phyloP scores from a whole-genome alignment of 1,140 invertebrate genomes.

The Drosophila ogumai region DNA sequence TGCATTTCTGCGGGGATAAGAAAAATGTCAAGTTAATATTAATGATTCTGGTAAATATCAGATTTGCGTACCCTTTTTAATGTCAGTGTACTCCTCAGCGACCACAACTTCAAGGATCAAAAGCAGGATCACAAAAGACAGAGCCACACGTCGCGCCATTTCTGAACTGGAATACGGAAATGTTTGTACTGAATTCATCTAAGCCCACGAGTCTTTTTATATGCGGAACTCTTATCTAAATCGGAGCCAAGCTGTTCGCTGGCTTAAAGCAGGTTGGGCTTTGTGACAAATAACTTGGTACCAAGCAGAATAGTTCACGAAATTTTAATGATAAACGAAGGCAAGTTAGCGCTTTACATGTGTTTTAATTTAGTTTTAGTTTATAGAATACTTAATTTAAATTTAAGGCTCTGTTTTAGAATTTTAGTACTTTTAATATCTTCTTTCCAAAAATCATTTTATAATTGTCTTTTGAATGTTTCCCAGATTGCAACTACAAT shows the following conservation, averaged over 20 bases:
- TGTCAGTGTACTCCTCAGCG: fast-evolving
- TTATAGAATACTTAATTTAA: no score
- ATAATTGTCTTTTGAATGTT: no score
- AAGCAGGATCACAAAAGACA: neutral
- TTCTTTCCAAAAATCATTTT: no score
- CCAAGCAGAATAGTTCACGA: no score
- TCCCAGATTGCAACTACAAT: no score
- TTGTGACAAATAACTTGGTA: neutral
- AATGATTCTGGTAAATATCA: neutral
- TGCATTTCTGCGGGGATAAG: neutral
- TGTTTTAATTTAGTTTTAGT: no score
- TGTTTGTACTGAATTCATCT: neutral
- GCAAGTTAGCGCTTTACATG: neutral
- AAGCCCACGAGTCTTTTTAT: neutral
- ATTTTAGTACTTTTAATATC: no score
- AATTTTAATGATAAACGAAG: neutral
- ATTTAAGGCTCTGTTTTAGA: no score
- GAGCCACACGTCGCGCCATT: neutral
- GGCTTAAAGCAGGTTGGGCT: neutral
- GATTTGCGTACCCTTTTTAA: neutral
- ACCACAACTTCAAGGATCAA: neutral
- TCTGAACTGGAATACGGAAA: neutral
- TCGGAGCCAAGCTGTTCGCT: neutral
- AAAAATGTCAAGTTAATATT: no score
- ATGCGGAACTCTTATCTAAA: neutral